phyloP scores from a whole-genome alignment of 2,797 vertebrate genomes.

The Danio choprae region DNA sequence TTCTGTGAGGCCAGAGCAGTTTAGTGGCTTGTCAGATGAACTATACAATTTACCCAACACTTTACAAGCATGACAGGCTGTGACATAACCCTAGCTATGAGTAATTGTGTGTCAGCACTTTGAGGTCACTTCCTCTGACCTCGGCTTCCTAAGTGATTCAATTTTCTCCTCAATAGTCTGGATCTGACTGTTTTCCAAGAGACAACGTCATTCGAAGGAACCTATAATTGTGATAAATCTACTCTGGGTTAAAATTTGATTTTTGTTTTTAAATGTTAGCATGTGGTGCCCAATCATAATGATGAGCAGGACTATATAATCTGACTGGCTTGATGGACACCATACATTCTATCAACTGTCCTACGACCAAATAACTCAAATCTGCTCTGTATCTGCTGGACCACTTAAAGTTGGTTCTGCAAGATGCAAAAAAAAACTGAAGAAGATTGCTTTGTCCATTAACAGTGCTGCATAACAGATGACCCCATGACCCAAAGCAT shows the following conservation, averaged over 20 bases:
- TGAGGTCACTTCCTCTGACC: conserved; percentile 79
- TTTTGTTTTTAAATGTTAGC: conserved; percentile 28
- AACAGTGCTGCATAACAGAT: conserved; percentile 23
- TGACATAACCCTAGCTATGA: conserved; percentile 69
- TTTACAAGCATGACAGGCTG: conserved; percentile 46
- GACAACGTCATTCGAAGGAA: conserved; percentile 33
- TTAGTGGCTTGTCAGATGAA: conserved; percentile 24
- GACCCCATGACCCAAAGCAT: conserved; percentile 38
- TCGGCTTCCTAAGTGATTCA: conserved; percentile 79
- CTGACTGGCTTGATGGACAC: conserved; percentile 21
- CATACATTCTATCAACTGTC: conserved; percentile 23
- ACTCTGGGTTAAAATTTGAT: conserved; percentile 29
- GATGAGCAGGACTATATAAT: conserved; percentile 10
- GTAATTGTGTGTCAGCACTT: conserved; percentile 70
- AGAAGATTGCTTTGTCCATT: conserved; percentile 30
- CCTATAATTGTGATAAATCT: conserved; percentile 40
- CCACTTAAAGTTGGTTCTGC: conserved; percentile 8
- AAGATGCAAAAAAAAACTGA: background rate
- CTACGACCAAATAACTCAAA: background rate
- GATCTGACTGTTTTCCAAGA: conserved; percentile 72
- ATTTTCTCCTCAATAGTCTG: conserved; percentile 74
- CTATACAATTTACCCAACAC: conserved; percentile 47
- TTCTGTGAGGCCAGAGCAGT: background rate
- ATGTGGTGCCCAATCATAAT: conserved; percentile 31
- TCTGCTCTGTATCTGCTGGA: background rate